These are phyloP conservation scores for Hirudo medicinalis DNA, from an alignment of 1,140 invertebrate genomes.

Conservation along the genomic window DNA sequence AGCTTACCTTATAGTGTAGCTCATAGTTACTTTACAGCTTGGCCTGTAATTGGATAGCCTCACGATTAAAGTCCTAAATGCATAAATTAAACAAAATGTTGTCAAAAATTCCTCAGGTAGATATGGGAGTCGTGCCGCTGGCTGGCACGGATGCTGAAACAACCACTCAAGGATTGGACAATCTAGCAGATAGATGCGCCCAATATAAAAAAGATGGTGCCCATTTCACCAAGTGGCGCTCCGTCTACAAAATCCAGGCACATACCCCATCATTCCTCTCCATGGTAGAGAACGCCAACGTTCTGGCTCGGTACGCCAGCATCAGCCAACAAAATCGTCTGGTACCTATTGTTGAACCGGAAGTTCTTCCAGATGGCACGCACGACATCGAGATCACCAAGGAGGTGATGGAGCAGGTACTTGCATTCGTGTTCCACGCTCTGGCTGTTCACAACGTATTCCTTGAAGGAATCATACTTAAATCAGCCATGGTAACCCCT, in stretches of 20 bases:
- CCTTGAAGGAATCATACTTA: conserved; percentile 88
- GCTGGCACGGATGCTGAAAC: conserved; percentile 75
- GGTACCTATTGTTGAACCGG: conserved; percentile 93
- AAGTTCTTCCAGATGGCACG: conserved; percentile 71
- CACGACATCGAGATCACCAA: conserved; percentile 83
- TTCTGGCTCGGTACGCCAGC: conserved; percentile 87
- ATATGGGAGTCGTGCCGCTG: conserved; percentile 44
- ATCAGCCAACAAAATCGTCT: conserved; percentile 90
- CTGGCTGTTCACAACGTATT: conserved; percentile 89
- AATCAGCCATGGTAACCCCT: conserved; percentile 93
- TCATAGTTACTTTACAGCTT: not conserved
- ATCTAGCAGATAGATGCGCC: conserved; percentile 78
- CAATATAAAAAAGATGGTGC: conserved; percentile 97
- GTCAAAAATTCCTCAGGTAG: conserved; percentile 28
- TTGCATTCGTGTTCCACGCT: conserved; percentile 90
- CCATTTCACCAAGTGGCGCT: conserved; percentile 96
- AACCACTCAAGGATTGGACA: conserved; percentile 72
- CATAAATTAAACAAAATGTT: not conserved
- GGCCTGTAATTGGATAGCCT: too few relatives aligned
- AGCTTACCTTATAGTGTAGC: not conserved
- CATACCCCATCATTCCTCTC: conserved; percentile 76
- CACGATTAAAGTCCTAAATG: too few relatives aligned
- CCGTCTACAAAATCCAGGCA: conserved; percentile 81
- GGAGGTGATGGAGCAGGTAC: conserved; percentile 50
- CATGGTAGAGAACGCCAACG: conserved; percentile 85